A percentile compares a stretch with the other conserved stretches of the same genome.
phyloP scores from a whole-genome alignment of 2,797 vertebrate species.

The Syngnathus rostellatus region DNA sequence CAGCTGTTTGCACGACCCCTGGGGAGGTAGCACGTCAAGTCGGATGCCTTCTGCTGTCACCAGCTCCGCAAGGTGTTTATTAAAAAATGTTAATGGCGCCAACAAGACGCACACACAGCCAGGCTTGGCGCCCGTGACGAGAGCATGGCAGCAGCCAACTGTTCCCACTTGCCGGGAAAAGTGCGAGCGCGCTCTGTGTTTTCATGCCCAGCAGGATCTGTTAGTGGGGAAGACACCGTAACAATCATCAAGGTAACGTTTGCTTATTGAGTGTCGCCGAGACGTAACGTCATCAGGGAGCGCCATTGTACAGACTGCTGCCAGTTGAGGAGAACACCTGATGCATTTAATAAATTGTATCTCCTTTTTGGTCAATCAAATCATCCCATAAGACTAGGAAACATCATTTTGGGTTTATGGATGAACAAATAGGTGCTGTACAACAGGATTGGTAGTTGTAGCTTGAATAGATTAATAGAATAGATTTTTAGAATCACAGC shows the following conservation, averaged over 20 bases:
- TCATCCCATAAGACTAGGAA: no score
- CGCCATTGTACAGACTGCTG: not conserved
- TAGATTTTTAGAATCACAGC: not conserved
- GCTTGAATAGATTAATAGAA: not conserved
- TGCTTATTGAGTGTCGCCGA: not conserved
- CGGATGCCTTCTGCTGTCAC: slow-evolving; percentile 65
- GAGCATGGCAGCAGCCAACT: slow-evolving; percentile 49
- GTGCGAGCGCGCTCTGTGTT: slow-evolving; percentile 32
- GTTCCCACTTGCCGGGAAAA: slow-evolving; percentile 48
- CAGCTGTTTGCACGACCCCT: slow-evolving; percentile 61
- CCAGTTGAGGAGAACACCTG: not conserved
- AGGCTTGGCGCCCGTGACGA: slow-evolving; percentile 48
- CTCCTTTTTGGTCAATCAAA: not conserved
- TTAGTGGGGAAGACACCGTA: slow-evolving; percentile 28
- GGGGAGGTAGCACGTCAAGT: slow-evolving; percentile 56
- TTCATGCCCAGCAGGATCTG: slow-evolving; percentile 41
- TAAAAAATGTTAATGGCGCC: slow-evolving; percentile 61
- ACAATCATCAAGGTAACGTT: not conserved
- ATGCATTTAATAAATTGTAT: not conserved
- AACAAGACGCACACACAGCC: slow-evolving; percentile 37
- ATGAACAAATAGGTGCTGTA: not conserved
- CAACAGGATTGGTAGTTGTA: not conserved
- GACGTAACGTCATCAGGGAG: not conserved
- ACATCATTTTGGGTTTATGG: not conserved
- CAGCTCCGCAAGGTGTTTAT: slow-evolving; percentile 68